Percentiles rank a stretch among this genome's conserved stretches.
These are phyloP conservation scores for Xyrichtys novacula DNA, from an alignment of 2,797 vertebrate species.

Conservation along the genomic window DNA sequence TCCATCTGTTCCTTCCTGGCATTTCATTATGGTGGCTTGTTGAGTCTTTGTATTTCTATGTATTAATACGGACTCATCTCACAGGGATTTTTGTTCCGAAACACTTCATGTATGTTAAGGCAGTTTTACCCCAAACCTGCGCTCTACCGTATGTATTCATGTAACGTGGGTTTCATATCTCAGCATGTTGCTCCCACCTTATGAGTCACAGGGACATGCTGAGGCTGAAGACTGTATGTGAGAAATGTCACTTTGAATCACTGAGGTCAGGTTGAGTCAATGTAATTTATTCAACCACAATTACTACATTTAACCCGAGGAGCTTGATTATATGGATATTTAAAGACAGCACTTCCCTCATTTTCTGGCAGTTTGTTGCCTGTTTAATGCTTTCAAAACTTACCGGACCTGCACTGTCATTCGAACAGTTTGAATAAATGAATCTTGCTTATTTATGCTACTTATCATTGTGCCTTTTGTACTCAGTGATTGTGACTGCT, in stretches of 20 bases:
- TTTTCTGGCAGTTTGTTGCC: background rate
- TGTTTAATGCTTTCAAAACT: background rate
- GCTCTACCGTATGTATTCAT: background rate
- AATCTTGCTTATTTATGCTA: background rate
- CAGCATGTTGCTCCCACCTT: background rate
- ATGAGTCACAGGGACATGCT: conserved; percentile 34
- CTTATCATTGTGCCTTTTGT: background rate
- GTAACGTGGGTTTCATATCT: background rate
- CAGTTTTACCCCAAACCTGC: background rate
- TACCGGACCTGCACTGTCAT: background rate
- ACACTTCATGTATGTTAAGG: background rate
- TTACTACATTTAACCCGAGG: background rate
- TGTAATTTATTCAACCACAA: background rate
- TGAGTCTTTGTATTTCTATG: too few relatives aligned
- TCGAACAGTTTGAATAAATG: too few relatives aligned
- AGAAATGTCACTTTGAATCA: conserved; percentile 76
- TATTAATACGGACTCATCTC: too few relatives aligned
- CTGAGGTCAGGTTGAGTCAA: background rate
- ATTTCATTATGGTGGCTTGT: too few relatives aligned
- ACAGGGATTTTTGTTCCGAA: too few relatives aligned
- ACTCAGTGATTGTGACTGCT: background rate
- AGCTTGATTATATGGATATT: background rate
- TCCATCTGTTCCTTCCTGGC: too few relatives aligned
- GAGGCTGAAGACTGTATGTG: conserved; percentile 63
- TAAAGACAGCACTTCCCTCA: background rate